phyloP scores from a whole-genome alignment of 2,797 vertebrate genomes.

The Periophthalmus magnuspinnatus region DNA sequence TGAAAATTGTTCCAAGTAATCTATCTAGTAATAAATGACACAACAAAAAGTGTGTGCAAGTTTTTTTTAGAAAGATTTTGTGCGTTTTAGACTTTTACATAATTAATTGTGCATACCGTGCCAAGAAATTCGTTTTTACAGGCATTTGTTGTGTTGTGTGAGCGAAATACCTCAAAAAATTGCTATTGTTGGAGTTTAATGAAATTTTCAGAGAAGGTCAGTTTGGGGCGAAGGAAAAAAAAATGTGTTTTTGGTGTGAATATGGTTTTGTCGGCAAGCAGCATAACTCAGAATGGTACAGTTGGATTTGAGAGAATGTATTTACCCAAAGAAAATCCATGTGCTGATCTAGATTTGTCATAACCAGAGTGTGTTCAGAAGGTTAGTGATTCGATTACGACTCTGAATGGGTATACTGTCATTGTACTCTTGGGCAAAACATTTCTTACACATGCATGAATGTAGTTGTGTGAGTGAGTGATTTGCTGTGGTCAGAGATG shows the following conservation, averaged over 20 bases:
- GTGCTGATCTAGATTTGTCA: background rate
- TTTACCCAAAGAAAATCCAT: background rate
- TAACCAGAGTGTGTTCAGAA: background rate
- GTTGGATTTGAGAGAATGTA: background rate
- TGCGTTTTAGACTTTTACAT: conserved; percentile 27
- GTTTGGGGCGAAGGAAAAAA: background rate
- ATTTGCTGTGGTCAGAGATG: too few species aligned
- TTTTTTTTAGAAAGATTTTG: conserved; percentile 24
- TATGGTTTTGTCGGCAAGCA: background rate
- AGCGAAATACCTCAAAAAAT: background rate
- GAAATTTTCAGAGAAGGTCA: background rate
- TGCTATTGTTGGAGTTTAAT: background rate
- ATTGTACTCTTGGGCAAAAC: background rate
- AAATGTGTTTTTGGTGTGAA: background rate
- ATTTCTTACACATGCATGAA: background rate
- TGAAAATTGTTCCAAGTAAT: conserved; percentile 49
- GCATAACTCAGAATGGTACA: background rate
- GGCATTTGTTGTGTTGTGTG: background rate
- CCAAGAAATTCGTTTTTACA: conserved; percentile 2
- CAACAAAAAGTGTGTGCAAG: conserved; percentile 39
- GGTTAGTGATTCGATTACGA: background rate
- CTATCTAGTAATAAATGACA: conserved; percentile 42
- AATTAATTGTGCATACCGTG: conserved; percentile 42
- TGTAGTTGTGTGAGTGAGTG: background rate
- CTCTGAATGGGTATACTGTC: too few species aligned